Evolutionary conservation across 2,888 invertebrate species (phyloP), one percentile per base, ranked within the genome.

Genomic region (Labia minor): DNA sequence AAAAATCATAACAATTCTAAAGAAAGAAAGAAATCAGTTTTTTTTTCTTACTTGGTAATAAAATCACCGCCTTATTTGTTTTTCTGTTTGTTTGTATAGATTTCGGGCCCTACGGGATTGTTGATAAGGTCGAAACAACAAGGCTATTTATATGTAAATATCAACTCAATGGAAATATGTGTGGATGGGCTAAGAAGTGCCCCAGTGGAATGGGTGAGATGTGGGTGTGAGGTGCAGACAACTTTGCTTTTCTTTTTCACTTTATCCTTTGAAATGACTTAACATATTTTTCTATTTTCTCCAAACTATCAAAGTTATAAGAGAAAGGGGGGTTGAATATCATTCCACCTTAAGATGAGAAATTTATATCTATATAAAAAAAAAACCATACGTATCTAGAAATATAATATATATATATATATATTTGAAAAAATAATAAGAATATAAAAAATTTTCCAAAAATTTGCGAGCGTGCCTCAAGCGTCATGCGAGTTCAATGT

Each of bases 121-220:
- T 8, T 49, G 49, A 49, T 49, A 49, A 49, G 63, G 63, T 62
- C 21, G 63, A 49, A 63, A 63, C 21, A 21, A 63, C 63, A 37
- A 66, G 16, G 63, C 63, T 66, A 66, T 66, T 66, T 66, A 66
- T 66, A 66, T 66, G 66, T 26, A 66, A 66, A 66, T 63, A 19
- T 21, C 19, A 49, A 21, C 63, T 66, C 63, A 63, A 66, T 63
- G 63, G 63, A 63, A 66, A 66, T n/a, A 66, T 62, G 66, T 37
- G 61, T n/a, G 62, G 62, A 66, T 63, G 66, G 61, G 18, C 19
- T n/a, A 65, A 26, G 62, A 61, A 65, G 16, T 61, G 61, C 49
- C 49, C 49, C 49, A 8, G 14, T 16, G 4, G 49, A 49, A 49
- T 49, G 49, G 49, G 14, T 8, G 49, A 49, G 49, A 49, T 49